These are phyloP conservation scores for Mantis religiosa DNA, from an alignment of 2,888 invertebrate species.

Conservation along the genomic window DNA sequence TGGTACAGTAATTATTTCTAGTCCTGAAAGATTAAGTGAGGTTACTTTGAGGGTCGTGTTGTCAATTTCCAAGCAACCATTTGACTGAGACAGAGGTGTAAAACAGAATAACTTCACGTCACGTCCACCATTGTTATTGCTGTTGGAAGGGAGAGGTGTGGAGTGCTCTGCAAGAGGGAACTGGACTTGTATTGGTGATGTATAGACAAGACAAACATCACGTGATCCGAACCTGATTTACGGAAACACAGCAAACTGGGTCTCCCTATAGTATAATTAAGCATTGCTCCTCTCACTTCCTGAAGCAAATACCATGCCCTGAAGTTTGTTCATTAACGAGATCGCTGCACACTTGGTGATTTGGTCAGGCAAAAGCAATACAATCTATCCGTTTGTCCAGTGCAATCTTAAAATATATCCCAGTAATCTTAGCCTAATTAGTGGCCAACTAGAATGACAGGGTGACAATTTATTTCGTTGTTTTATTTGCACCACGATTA, in stretches of 20 bases:
- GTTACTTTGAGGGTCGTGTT: not conserved
- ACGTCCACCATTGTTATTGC: not conserved
- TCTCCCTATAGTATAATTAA: not conserved
- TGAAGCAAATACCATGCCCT: not conserved
- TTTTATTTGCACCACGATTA: no score
- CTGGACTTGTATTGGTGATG: not conserved
- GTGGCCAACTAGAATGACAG: no score
- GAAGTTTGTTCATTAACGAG: not conserved
- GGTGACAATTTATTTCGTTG: no score
- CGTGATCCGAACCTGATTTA: not conserved
- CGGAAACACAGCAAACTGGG: not conserved
- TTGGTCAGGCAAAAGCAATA: no score
- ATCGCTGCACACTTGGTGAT: no score
- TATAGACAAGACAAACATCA: not conserved
- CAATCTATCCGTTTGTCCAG: no score
- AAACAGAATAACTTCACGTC: not conserved
- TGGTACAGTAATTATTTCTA: not conserved
- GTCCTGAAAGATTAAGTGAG: not conserved
- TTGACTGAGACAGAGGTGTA: not conserved
- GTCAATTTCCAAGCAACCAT: not conserved
- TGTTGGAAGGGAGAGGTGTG: not conserved
- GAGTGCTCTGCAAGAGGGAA: not conserved
- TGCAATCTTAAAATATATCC: no score
- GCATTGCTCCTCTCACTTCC: not conserved
- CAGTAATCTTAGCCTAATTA: no score